A percentile compares a stretch with the other conserved stretches of the same genome.
Evolutionary conservation across 2,797 vertebrate species (phyloP).

Genomic region (Tapirus indicus): DNA sequence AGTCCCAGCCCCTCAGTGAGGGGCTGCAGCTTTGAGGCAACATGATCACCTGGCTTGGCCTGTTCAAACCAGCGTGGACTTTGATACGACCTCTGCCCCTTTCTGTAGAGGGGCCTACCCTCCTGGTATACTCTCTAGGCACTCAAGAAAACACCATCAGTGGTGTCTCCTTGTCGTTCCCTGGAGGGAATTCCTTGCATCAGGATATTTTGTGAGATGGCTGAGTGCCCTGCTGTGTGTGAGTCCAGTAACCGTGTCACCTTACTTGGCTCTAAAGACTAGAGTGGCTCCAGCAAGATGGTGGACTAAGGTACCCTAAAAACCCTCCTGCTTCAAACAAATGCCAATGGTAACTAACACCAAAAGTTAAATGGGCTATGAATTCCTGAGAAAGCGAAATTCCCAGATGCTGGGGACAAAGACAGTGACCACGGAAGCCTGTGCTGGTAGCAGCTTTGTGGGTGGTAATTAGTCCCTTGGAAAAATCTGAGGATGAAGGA

Average conservation of each 20-base stretch:
- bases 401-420: neutral
- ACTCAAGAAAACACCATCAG: neutral
- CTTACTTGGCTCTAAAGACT: neutral
- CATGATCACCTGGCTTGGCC: neutral
- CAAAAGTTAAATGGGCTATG: too few relatives aligned
- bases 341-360: neutral
- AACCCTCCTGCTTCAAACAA: neutral
- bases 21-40: neutral
- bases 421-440: neutral
- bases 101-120: neutral
- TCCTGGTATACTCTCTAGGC: neutral
- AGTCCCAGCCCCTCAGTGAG: too few relatives aligned
- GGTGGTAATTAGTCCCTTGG: neutral
- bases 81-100: too few relatives aligned
- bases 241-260: neutral
- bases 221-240: neutral
- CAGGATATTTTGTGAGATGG: neutral
- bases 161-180: neutral
- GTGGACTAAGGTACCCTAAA: accelerated
- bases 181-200: too few relatives aligned
- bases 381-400: neutral
- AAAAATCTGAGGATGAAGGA: too few relatives aligned
- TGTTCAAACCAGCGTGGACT: neutral
- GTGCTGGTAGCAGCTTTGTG: too few relatives aligned
- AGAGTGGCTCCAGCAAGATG: neutral